Conservation (phyloP, 2,113 vertebrate species). For the Pelvicachromis taeniatus region DNA sequence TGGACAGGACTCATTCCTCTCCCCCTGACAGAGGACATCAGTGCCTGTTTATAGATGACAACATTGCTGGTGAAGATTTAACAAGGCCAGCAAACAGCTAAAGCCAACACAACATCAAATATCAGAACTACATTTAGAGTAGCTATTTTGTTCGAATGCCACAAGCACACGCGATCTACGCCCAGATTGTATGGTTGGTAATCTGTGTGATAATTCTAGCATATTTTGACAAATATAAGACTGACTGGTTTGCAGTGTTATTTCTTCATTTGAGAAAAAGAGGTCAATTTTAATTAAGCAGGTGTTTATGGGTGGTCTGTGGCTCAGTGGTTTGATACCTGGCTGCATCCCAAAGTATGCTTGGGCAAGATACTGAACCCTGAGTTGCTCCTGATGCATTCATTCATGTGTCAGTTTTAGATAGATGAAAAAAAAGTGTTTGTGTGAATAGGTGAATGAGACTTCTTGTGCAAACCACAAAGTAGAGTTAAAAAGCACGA, state of each 20-base stretch:
- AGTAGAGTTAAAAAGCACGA: too few species aligned
- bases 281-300: not conserved
- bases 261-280: not conserved
- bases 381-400: not conserved
- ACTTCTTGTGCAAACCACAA: not conserved
- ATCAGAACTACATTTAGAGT: not conserved
- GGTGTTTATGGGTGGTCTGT: not conserved
- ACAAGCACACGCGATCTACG: not conserved
- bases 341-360: not conserved
- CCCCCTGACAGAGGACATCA: not conserved
- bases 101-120: not conserved
- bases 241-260: not conserved
- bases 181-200: not conserved
- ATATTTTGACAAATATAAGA: not conserved
- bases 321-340: not conserved
- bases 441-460: not conserved
- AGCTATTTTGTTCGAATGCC: not conserved
- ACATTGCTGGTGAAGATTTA: not conserved
- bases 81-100: not conserved
- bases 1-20: not conserved
- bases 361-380: not conserved
- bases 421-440: not conserved
- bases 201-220: not conserved
- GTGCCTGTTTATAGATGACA: slow-evolving; percentile 14
- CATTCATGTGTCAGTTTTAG: not conserved